phyloP scores from a whole-genome alignment of 2,888 invertebrate genomes.

The Nesidiocoris tenuis region DNA sequence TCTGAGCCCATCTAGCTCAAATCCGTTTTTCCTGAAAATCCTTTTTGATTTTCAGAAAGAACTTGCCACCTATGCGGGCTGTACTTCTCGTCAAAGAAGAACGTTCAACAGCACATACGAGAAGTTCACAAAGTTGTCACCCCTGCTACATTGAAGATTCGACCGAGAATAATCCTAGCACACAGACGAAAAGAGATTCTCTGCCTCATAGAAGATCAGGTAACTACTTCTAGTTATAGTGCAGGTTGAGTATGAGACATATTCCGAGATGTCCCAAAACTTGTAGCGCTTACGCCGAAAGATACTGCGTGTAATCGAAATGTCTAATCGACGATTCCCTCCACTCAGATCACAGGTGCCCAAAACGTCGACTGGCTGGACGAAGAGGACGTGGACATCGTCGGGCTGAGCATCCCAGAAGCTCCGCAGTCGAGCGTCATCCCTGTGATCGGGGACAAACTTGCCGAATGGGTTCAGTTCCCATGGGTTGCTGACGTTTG shows the following conservation, averaged over 20 bases:
- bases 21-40: too few relatives aligned
- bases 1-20: too few relatives aligned
- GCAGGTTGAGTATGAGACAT: too few relatives aligned
- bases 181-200: slow-evolving; percentile 29
- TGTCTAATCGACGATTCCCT: too few relatives aligned
- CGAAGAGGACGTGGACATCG: slow-evolving; percentile 33
- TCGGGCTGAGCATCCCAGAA: slow-evolving; percentile 33
- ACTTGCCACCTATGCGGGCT: slow-evolving; percentile 34
- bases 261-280: too few relatives aligned
- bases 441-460: slow-evolving; percentile 26
- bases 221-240: too few relatives aligned
- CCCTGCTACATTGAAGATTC: background rate
- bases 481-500: slow-evolving; percentile 25
- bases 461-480: slow-evolving; percentile 28
- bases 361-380: slow-evolving; percentile 23
- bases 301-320: too few relatives aligned
- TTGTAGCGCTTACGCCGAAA: too few relatives aligned
- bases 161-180: slow-evolving; percentile 24
- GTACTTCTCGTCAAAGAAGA: slow-evolving; percentile 33
- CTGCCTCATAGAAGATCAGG: slow-evolving; percentile 16
- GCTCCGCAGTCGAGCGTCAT: slow-evolving; percentile 21
- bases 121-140: slow-evolving; percentile 2
- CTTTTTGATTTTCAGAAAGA: background rate
- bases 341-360: slow-evolving; percentile 7
- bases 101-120: background rate